A percentile compares a stretch with the other conserved stretches of the same genome.
These are phyloP conservation scores for Mionectes olivaceus DNA, from an alignment of 2,797 vertebrate species.

Conservation along the genomic window DNA sequence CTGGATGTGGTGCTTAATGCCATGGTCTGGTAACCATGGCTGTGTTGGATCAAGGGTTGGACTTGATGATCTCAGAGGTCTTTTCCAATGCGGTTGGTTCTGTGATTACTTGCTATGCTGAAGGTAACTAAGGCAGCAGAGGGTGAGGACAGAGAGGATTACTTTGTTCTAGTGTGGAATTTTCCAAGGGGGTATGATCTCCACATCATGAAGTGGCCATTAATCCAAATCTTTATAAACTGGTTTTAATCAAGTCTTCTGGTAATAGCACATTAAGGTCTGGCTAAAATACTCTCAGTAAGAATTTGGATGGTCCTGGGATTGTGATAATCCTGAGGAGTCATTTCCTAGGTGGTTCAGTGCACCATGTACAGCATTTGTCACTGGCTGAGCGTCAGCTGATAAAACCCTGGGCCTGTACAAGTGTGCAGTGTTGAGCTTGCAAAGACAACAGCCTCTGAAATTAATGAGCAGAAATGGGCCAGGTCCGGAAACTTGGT, in stretches of 20 bases:
- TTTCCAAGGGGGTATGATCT: neutral
- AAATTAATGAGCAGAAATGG: neutral
- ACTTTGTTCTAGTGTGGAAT: neutral
- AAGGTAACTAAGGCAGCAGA: neutral
- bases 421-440: rapidly evolving
- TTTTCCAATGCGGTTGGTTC: no score
- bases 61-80: no score
- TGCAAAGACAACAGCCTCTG: neutral
- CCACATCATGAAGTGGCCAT: neutral
- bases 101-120: neutral
- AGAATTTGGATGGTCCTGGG: neutral
- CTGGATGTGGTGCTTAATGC: no score
- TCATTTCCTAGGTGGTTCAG: neutral
- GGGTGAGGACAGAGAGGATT: neutral
- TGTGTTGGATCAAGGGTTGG: no score
- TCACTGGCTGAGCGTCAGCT: neutral
- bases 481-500: neutral
- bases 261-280: neutral
- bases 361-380: neutral
- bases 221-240: neutral
- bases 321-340: neutral
- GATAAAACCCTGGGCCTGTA: neutral
- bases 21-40: no score
- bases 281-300: neutral
- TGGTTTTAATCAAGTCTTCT: neutral